phyloP scores from a whole-genome alignment of 64 coral and sea anemone genomes.

The Cladopsammia gracilis region DNA sequence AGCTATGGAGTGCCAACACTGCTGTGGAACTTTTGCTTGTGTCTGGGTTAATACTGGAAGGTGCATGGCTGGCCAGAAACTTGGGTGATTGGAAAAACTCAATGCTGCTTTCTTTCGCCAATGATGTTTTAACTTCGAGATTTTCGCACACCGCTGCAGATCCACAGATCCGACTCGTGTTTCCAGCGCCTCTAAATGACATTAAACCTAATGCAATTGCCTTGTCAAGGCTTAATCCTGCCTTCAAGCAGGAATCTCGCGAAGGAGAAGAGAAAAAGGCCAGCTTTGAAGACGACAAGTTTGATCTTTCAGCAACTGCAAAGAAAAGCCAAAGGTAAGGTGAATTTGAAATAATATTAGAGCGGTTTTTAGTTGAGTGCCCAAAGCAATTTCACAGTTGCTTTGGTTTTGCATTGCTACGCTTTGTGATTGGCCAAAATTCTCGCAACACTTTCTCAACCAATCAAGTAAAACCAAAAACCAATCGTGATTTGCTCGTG shows the following conservation, averaged over 20 bases:
- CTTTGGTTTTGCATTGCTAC: no score
- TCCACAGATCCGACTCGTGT: background rate
- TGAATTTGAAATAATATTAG: background rate
- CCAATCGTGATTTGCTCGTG: no score
- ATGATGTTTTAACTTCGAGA: background rate
- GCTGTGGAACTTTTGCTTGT: slow-evolving; percentile 87
- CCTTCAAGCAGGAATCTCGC: background rate
- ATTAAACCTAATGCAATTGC: slow-evolving; percentile 24
- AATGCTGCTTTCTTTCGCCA: slow-evolving; percentile 80
- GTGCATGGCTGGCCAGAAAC: slow-evolving; percentile 80
- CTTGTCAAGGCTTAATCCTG: slow-evolving; percentile 21
- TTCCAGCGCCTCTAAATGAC: slow-evolving; percentile 16
- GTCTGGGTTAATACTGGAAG: slow-evolving; percentile 82
- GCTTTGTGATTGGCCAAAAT: no score
- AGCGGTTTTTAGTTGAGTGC: no score
- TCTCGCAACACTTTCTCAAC: no score
- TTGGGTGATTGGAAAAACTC: slow-evolving; percentile 97
- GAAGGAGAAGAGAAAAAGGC: background rate
- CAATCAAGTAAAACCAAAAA: no score
- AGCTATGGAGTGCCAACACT: slow-evolving; percentile 87
- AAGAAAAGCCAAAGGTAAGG: slow-evolving; percentile 11
- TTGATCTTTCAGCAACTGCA: background rate
- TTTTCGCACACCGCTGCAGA: background rate
- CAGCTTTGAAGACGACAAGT: background rate
- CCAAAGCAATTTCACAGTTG: no score